Percentiles rank a stretch among this genome's conserved stretches.
Conservation (phyloP, 1,140 invertebrate species). For the Bombus polaris region DNA sequence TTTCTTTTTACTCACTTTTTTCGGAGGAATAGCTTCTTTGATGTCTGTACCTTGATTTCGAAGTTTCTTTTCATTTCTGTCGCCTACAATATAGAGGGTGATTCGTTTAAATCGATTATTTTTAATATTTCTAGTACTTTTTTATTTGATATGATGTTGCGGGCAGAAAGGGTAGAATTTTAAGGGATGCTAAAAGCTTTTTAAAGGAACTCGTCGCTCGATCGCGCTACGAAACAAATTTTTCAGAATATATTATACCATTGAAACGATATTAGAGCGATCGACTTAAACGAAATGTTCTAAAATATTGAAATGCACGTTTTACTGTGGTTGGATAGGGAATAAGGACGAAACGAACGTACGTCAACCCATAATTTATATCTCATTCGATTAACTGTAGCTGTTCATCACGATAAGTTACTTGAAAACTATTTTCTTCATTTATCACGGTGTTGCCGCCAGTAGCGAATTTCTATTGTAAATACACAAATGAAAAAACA, state of each 20-base stretch:
- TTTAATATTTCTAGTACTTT: too few relatives aligned
- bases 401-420: background rate
- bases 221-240: too few relatives aligned
- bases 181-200: too few relatives aligned
- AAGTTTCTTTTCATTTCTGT: background rate
- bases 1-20: background rate
- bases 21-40: background rate
- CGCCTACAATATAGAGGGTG: constrained; percentile 18
- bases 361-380: background rate
- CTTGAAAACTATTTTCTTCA: too few relatives aligned
- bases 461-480: background rate
- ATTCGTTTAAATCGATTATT: background rate
- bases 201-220: too few relatives aligned
- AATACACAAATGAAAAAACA: background rate
- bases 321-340: accelerated
- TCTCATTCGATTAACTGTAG: background rate
- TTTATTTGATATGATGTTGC: too few relatives aligned
- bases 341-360: background rate
- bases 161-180: too few relatives aligned
- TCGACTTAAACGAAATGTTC: background rate
- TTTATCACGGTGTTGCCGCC: background rate
- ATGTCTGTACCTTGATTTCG: background rate
- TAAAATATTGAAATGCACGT: background rate
- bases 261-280: too few relatives aligned
- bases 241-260: too few relatives aligned